Conservation (phyloP, 2,888 invertebrate species). For the Agriopis leucophaearia region DNA sequence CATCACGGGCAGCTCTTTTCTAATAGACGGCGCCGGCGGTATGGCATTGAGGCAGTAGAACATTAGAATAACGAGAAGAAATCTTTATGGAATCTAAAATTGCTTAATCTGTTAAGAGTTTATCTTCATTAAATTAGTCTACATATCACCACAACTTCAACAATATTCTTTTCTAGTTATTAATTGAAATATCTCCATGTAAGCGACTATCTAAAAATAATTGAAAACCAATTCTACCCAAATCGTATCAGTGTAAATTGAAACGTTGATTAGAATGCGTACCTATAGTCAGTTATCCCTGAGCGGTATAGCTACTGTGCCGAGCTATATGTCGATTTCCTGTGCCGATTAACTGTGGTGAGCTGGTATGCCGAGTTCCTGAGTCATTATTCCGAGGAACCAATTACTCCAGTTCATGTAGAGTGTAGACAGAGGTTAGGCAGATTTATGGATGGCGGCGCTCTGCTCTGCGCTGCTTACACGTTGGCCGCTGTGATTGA, state of each 20-base stretch:
- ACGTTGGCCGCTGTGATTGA: slow-evolving; percentile 18
- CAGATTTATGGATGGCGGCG: slow-evolving; percentile 23
- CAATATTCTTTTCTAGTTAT: too few species aligned
- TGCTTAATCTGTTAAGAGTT: too few species aligned
- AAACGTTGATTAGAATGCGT: slow-evolving; percentile 4
- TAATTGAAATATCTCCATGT: too few species aligned
- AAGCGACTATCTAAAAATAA: neutral
- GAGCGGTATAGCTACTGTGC: neutral
- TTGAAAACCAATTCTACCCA: slow-evolving; percentile 1
- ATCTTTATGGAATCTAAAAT: too few species aligned
- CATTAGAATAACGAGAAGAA: too few species aligned
- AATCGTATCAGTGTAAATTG: slow-evolving; percentile 12
- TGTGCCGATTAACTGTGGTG: neutral
- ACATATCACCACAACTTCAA: too few species aligned
- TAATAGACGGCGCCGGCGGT: neutral
- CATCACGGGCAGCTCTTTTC: neutral
- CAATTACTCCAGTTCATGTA: slow-evolving; percentile 38
- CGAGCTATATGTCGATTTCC: slow-evolving; percentile 2
- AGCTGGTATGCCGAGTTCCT: slow-evolving; percentile 11
- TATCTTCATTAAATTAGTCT: too few species aligned
- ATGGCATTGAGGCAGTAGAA: neutral
- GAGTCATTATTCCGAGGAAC: slow-evolving; percentile 40
- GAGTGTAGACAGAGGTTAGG: slow-evolving; percentile 25
- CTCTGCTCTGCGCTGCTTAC: slow-evolving; percentile 21
- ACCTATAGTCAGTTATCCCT: neutral